phyloP scores from a whole-genome alignment of 2,797 vertebrate genomes.

The Brotula barbata region DNA sequence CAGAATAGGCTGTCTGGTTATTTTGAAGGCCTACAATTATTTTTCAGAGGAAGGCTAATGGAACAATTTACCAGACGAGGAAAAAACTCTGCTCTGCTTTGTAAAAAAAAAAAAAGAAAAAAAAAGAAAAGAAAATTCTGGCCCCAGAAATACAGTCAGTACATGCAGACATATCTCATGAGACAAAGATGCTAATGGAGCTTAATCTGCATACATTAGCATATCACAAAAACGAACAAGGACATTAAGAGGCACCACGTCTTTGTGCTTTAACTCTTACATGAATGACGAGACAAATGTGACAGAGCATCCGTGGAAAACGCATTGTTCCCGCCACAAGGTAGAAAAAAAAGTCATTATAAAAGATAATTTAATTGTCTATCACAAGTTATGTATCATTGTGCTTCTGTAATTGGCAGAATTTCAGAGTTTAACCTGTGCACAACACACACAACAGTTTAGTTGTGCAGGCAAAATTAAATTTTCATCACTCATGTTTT shows the following conservation, averaged over 20 bases:
- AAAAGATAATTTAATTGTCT: background rate
- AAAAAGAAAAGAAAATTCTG: conserved; percentile 44
- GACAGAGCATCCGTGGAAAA: conserved; percentile 4
- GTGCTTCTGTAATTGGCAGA: background rate
- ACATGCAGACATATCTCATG: conserved; percentile 58
- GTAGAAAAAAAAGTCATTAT: background rate
- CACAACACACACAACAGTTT: background rate
- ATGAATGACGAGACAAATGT: conserved; percentile 18
- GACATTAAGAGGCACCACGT: conserved; percentile 61
- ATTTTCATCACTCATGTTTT: too few relatives aligned
- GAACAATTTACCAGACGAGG: conserved; percentile 56
- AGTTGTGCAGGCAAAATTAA: background rate
- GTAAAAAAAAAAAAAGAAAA: too few relatives aligned
- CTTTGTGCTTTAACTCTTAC: conserved; percentile 45
- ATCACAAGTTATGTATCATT: background rate
- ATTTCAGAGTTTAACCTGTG: background rate
- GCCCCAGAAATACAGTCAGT: conserved; percentile 64
- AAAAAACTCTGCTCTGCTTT: conserved; percentile 29
- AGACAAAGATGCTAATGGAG: conserved; percentile 68
- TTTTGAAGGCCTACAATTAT: conserved; percentile 57
- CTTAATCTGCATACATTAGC: conserved; percentile 72
- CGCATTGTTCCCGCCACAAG: background rate
- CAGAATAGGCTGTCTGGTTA: conserved; percentile 47
- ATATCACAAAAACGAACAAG: conserved; percentile 69
- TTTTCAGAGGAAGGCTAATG: conserved; percentile 44